Percentiles rank a stretch among this genome's conserved stretches.
phyloP scores from a whole-genome alignment of 2,888 invertebrate species.

The Chironomus riparius region DNA sequence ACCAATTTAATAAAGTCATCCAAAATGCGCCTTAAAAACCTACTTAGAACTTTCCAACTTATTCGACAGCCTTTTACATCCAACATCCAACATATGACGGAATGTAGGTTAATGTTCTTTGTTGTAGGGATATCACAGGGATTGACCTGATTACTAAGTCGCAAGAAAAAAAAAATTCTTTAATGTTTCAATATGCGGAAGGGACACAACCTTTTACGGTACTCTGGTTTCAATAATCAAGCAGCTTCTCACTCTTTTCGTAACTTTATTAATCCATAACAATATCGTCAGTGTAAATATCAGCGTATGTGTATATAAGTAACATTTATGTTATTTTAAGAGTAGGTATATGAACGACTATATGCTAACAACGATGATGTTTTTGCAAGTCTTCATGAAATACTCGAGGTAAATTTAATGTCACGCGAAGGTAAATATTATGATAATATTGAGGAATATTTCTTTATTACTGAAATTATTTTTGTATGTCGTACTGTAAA shows the following conservation, averaged over 20 bases:
- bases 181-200: neutral
- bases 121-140: neutral
- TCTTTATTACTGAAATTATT: too few relatives aligned
- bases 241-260: neutral
- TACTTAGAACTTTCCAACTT: neutral
- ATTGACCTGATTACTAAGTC: neutral
- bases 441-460: too few relatives aligned
- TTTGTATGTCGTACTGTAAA: too few relatives aligned
- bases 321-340: neutral
- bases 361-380: too few relatives aligned
- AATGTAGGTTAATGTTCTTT: conserved; percentile 24
- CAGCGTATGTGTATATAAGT: neutral
- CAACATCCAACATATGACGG: neutral
- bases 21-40: too few relatives aligned
- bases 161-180: neutral
- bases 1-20: neutral
- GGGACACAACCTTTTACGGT: neutral
- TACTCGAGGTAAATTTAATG: too few relatives aligned
- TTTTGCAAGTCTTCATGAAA: too few relatives aligned
- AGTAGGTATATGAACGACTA: neutral
- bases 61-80: neutral
- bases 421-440: too few relatives aligned
- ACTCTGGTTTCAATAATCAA: neutral
- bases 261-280: neutral
- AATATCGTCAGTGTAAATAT: neutral